phyloP scores from a whole-genome alignment of 2,888 invertebrate species.

The Blomia tropicalis region DNA sequence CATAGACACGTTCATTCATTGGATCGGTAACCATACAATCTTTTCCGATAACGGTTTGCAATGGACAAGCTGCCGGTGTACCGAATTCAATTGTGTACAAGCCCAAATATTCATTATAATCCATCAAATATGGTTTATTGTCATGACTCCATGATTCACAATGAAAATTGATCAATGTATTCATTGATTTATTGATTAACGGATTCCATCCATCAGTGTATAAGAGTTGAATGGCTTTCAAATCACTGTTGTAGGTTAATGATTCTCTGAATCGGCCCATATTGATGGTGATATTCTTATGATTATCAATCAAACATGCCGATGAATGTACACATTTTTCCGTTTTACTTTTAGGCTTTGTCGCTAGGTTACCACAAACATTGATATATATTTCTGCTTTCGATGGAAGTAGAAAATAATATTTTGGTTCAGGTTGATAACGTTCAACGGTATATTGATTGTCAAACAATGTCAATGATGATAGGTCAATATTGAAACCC shows the following conservation, averaged over 20 bases:
- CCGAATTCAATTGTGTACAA: slow-evolving; percentile 35
- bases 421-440: neutral
- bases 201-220: slow-evolving; percentile 26
- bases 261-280: slow-evolving; percentile 26
- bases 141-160: slow-evolving; percentile 25
- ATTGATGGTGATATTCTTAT: slow-evolving; percentile 10
- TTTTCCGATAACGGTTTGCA: slow-evolving; percentile 24
- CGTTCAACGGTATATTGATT: neutral
- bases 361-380: slow-evolving; percentile 27
- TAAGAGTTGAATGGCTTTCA: slow-evolving; percentile 24
- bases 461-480: slow-evolving; percentile 5
- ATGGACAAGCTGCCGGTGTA: slow-evolving; percentile 34
- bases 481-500: neutral
- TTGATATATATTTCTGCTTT: slow-evolving; percentile 24
- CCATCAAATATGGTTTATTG: slow-evolving; percentile 26
- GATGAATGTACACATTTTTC: slow-evolving; percentile 25
- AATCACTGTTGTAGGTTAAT: slow-evolving; percentile 24
- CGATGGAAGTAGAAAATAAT: neutral
- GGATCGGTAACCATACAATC: slow-evolving; percentile 29
- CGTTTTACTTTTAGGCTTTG: slow-evolving; percentile 13
- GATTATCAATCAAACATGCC: slow-evolving; percentile 24
- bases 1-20: slow-evolving; percentile 32
- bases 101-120: slow-evolving; percentile 31
- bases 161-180: slow-evolving; percentile 25
- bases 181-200: slow-evolving; percentile 14